Base-by-base conservation (phyloP, 2,113 vertebrate species). In the Mormyrus iriodes region DNA sequence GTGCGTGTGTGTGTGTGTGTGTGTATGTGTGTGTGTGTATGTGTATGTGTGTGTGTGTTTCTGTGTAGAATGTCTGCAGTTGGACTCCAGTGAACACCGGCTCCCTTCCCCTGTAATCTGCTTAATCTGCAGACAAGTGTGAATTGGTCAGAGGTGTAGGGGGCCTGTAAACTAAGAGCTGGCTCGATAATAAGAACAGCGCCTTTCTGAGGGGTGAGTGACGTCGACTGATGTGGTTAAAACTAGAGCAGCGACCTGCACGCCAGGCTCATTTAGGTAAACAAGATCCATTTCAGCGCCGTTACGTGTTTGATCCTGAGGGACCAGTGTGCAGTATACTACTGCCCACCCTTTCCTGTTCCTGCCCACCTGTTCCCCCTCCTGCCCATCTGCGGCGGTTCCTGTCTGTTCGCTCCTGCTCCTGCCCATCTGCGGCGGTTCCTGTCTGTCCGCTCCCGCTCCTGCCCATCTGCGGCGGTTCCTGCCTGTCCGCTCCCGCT, bases 201-300 rank as follows among this genome's bases (percentile, higher is more conserved):
- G 42, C 89, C 42, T 69, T 58, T 53, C 61, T 4, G 55, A 65
- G 19, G 51, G 9, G 24, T 12, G 49, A 9, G 35, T 27, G 46
- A 83, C 27, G 49, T 24, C 35, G 84, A 48, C 88, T 51, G 86
- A 53, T 31, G 88, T 85, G 90, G 90, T 92, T 92, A 92, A 89
- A 91, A 87, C 89, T 53, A 88, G 91, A 90, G 83, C 91, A 84
- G 91, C 53, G 91, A 88, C 93, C 89, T 49, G 92, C 90, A 88
- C 48, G 31, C 85, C 48, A 90, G 88, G 48, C 91, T 91, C 24
- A 61, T 90, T 46, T 91, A 91, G 90, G 69, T 76, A 89, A 73
- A 90, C 90, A 92, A 89, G 92, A 91, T 94, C 91, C 90, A 89
- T 92, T 93, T 93, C 90, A 91, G 79, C 61, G 44, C 9, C 52